Percentiles rank a stretch among this genome's conserved stretches.
These are phyloP conservation scores for Nasonovia ribisnigri DNA, from an alignment of 2,888 invertebrate species.

Conservation along the genomic window DNA sequence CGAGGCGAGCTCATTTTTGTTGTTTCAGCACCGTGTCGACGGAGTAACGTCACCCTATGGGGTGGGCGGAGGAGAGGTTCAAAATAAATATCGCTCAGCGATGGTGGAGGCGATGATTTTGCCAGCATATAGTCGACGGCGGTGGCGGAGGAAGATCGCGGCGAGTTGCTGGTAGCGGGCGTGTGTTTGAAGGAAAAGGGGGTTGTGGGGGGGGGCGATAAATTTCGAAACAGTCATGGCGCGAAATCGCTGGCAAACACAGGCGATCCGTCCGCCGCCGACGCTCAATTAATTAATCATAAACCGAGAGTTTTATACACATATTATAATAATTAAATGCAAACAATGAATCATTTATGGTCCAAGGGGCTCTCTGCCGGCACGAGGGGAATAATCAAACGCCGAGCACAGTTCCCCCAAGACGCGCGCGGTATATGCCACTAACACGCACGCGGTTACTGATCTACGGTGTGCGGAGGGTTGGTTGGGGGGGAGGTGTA, in stretches of 20 bases:
- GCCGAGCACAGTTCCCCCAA: constrained; percentile 31
- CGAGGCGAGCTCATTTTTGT: constrained; percentile 18
- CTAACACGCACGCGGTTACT: background rate
- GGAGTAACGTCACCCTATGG: too few species aligned
- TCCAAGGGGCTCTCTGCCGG: constrained; percentile 34
- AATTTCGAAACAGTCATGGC: constrained; percentile 56
- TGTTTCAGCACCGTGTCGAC: background rate
- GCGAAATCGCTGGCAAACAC: constrained; percentile 62
- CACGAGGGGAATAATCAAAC: constrained; percentile 28
- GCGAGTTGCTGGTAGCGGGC: background rate
- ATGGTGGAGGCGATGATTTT: constrained; percentile 5
- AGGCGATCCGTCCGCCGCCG: constrained; percentile 30
- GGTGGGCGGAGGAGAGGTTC: background rate
- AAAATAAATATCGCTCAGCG: constrained; percentile 29
- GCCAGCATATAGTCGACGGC: background rate
- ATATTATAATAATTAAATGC: constrained; percentile 62
- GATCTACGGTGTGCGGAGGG: background rate
- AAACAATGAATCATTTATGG: constrained; percentile 63
- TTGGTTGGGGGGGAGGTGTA: background rate
- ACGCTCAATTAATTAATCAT: constrained; percentile 63
- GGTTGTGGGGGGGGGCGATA: background rate
- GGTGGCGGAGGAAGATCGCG: background rate
- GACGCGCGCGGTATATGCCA: constrained; percentile 23
- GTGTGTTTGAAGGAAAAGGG: background rate
- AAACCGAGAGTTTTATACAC: constrained; percentile 60